A percentile compares a stretch with the other conserved stretches of the same genome.
Evolutionary conservation across 2,113 vertebrate species (phyloP).

Genomic region (Poeciliopsis prolifica): DNA sequence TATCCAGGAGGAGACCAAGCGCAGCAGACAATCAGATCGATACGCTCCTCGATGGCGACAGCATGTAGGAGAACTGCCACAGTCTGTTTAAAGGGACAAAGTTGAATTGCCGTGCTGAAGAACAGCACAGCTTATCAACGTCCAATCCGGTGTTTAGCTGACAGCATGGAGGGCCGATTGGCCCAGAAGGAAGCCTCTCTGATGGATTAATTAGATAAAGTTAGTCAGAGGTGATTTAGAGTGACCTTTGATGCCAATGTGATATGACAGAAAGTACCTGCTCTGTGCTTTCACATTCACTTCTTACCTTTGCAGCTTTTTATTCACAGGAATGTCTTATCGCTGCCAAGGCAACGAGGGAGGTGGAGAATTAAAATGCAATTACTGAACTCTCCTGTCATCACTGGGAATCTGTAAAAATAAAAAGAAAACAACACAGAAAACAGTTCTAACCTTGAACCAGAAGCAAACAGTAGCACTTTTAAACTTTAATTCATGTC

Average conservation of each 20-base stretch:
- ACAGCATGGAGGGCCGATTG: conserved; percentile 46
- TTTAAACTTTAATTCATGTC: not conserved
- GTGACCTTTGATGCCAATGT: conserved; percentile 50
- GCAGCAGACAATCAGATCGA: conserved; percentile 20
- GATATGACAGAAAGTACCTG: conserved; percentile 14
- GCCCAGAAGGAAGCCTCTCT: not conserved
- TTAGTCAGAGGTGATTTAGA: not conserved
- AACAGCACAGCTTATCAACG: conserved; percentile 36
- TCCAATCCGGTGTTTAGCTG: conserved; percentile 51
- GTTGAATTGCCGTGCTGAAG: conserved; percentile 67
- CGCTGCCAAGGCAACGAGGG: conserved; percentile 1
- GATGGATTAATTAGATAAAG: conserved; percentile 26
- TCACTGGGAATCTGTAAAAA: not conserved
- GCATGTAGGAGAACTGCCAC: conserved; percentile 3
- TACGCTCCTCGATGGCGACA: not conserved
- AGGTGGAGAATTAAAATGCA: conserved; percentile 6
- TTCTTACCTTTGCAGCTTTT: conserved; percentile 8
- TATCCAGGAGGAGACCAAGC: conserved; percentile 14
- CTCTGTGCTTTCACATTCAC: conserved; percentile 57
- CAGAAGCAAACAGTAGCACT: not conserved
- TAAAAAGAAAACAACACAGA: not conserved
- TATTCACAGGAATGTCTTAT: not conserved
- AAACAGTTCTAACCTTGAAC: not conserved
- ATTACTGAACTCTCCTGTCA: conserved; percentile 1
- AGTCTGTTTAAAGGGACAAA: conserved; percentile 63